Conservation (phyloP, 2,888 invertebrate genomes). For the Sericinus montela region DNA sequence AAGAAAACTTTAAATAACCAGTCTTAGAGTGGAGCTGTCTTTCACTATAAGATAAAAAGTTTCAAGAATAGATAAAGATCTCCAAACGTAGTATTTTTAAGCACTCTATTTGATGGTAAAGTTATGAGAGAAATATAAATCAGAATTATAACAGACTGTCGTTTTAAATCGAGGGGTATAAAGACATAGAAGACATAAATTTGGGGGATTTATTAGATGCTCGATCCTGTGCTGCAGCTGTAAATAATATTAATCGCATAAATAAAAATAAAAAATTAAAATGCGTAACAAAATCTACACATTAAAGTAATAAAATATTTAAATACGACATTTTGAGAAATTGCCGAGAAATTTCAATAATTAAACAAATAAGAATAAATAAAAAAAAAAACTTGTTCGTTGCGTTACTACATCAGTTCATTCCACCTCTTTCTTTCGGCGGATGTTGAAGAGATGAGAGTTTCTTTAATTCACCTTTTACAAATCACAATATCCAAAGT, state of each 20-base stretch:
- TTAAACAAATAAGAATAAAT: no score
- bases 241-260: constrained; percentile 53
- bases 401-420: no score
- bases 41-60: constrained; percentile 13
- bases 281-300: no score
- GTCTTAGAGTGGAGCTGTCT: background rate
- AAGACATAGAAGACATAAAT: constrained; percentile 44
- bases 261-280: constrained; percentile 48
- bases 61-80: background rate
- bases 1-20: no score
- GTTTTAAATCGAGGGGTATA: constrained; percentile 24
- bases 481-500: no score
- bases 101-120: constrained; percentile 13
- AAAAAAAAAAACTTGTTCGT: no score
- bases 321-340: no score
- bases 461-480: no score
- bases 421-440: no score
- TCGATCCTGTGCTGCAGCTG: constrained; percentile 33
- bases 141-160: constrained; percentile 24
- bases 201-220: constrained; percentile 38
- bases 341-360: no score
- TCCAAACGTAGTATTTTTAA: background rate
- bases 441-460: no score
- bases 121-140: constrained; percentile 25
- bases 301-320: no score